Percentiles rank a stretch among this genome's conserved stretches.
These are phyloP conservation scores for Lithobates pipiens DNA, from an alignment of 2,797 vertebrate genomes.

Conservation along the genomic window DNA sequence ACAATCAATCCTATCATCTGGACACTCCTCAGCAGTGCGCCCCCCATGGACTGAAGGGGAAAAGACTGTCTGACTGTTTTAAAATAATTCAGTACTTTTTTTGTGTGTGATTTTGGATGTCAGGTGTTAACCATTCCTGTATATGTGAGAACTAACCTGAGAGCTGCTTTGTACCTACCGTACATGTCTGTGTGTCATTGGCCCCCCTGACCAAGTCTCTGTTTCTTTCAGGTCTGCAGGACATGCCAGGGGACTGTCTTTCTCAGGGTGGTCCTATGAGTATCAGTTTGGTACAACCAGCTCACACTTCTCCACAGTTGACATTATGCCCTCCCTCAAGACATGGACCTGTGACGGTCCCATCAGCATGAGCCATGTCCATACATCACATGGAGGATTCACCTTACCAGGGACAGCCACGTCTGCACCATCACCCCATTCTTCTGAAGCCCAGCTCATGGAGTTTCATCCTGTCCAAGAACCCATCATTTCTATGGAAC, in stretches of 20 bases:
- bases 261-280: constrained; percentile 98
- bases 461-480: constrained; percentile 94
- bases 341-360: constrained; percentile 88
- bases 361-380: constrained; percentile 91
- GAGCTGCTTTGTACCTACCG: background rate
- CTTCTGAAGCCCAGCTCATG: constrained; percentile 86
- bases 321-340: constrained; percentile 88
- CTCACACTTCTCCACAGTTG: constrained; percentile 91
- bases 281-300: constrained; percentile 96
- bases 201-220: background rate
- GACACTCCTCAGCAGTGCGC: background rate
- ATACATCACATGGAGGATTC: constrained; percentile 97
- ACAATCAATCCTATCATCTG: background rate
- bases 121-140: too few relatives aligned
- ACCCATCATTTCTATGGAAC: constrained; percentile 91
- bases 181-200: background rate
- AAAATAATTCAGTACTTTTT: background rate
- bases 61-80: background rate
- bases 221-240: constrained; percentile 89
- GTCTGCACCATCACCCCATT: constrained; percentile 90
- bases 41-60: too few relatives aligned
- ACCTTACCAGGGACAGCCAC: constrained; percentile 91
- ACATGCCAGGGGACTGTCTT: constrained; percentile 94
- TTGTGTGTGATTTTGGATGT: background rate
- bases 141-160: too few relatives aligned